phyloP scores from a whole-genome alignment of 35 echinoderm and acorn worm species.

The Nesometra sesokonis region DNA sequence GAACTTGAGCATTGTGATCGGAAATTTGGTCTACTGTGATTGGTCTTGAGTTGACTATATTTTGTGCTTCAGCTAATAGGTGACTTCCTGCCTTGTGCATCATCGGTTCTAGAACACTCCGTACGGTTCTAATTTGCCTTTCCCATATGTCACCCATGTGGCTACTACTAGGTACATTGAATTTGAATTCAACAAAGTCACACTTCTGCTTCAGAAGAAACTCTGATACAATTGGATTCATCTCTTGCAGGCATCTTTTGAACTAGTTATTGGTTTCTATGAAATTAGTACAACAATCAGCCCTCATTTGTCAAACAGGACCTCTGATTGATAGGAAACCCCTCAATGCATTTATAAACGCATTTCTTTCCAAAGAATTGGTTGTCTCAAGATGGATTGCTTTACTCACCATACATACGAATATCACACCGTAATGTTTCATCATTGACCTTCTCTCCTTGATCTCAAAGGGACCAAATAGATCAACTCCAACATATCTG shows the following conservation, averaged over 20 bases:
- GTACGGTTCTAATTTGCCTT: constrained; percentile 9
- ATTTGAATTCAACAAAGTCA: constrained; percentile 5
- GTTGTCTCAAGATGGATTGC: constrained; percentile 23
- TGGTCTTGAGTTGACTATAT: neutral
- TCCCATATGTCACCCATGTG: constrained; percentile 12
- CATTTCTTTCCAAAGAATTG: neutral
- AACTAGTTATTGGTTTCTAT: constrained; percentile 18
- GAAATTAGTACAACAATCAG: constrained; percentile 52
- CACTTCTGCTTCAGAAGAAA: constrained; percentile 14
- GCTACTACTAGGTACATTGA: neutral
- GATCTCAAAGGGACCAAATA: constrained; percentile 35
- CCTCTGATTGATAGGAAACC: constrained; percentile 54
- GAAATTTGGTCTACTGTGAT: neutral
- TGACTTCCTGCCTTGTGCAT: neutral
- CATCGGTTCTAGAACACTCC: neutral
- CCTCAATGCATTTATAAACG: constrained; percentile 55
- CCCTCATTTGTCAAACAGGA: constrained; percentile 39
- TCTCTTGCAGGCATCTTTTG: neutral
- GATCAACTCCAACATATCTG: constrained; percentile 35
- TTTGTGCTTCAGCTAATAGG: neutral
- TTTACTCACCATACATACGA: constrained; percentile 30
- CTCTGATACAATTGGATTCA: neutral
- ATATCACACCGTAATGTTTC: constrained; percentile 47
- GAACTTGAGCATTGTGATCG: constrained; percentile 4
- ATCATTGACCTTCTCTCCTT: constrained; percentile 30